Evolutionary conservation across 1,140 invertebrate genomes (phyloP).

Genomic region (Aphaenogaster floridana): DNA sequence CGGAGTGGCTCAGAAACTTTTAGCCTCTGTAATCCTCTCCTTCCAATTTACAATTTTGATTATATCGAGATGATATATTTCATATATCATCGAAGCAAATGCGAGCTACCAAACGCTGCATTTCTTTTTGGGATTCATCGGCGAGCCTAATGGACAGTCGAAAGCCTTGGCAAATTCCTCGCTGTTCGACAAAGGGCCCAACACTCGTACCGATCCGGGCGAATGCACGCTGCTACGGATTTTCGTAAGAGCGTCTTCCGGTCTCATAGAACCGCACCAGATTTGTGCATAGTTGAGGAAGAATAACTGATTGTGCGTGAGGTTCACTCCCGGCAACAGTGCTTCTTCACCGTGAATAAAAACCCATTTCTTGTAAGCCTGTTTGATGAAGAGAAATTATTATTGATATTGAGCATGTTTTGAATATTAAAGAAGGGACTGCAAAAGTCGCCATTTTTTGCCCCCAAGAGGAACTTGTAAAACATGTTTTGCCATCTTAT

Average conservation of each 20-base stretch:
- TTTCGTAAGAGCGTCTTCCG: slow-evolving; percentile 97
- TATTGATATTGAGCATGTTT: neutral
- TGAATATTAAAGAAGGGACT: neutral
- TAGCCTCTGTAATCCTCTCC: neutral
- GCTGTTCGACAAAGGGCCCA: slow-evolving; percentile 97
- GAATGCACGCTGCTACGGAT: slow-evolving; percentile 98
- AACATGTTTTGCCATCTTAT: too few species aligned
- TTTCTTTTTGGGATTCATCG: slow-evolving; percentile 97
- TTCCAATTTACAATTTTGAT: slow-evolving; percentile 14
- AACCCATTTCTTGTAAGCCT: slow-evolving; percentile 94
- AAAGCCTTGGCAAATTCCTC: slow-evolving; percentile 95
- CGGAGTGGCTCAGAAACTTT: neutral
- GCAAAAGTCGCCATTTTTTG: too few species aligned
- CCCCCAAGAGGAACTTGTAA: too few species aligned
- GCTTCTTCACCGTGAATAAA: slow-evolving; percentile 90
- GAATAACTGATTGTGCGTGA: slow-evolving; percentile 95
- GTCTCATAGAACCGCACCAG: slow-evolving; percentile 99
- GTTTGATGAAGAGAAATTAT: slow-evolving; percentile 58
- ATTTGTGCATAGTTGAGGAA: slow-evolving; percentile 97
- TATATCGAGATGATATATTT: slow-evolving; percentile 26
- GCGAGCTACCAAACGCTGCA: slow-evolving; percentile 95
- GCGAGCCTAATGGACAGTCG: slow-evolving; percentile 91
- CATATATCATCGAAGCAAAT: slow-evolving; percentile 28
- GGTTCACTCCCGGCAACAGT: slow-evolving; percentile 92
- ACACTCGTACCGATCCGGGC: slow-evolving; percentile 96